These are phyloP conservation scores for Zeugodacus cucurbitae DNA, from an alignment of 1,140 invertebrate genomes.

Conservation along the genomic window DNA sequence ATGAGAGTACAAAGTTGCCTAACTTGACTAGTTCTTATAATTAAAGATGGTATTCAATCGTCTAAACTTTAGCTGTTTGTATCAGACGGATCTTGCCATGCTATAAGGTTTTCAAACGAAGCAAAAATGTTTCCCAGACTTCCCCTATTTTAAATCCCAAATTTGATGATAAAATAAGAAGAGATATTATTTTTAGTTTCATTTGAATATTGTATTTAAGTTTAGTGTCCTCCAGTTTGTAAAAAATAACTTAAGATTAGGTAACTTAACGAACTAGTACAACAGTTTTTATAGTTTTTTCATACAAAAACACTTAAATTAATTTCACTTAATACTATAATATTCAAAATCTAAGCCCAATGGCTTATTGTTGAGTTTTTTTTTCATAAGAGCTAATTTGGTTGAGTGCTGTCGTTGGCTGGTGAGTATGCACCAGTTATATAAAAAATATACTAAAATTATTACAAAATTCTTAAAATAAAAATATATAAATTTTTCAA, in stretches of 20 bases:
- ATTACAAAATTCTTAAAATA: background rate
- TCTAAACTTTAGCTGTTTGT: too few species aligned
- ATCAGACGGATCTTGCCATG: too few species aligned
- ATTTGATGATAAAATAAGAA: background rate
- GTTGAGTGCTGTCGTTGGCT: background rate
- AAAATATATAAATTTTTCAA: background rate
- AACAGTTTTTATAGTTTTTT: background rate
- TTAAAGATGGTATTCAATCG: too few species aligned
- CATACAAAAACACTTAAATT: background rate
- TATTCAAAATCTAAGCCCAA: background rate
- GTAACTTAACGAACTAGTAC: background rate
- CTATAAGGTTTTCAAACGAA: too few species aligned
- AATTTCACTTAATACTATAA: background rate
- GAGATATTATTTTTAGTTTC: background rate
- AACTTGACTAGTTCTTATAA: too few species aligned
- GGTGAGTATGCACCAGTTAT: background rate
- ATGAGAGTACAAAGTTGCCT: too few species aligned
- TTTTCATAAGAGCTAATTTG: background rate
- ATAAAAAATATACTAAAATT: background rate
- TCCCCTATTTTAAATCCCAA: too few species aligned
- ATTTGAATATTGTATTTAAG: background rate
- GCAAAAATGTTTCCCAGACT: too few species aligned
- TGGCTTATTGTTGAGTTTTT: background rate
- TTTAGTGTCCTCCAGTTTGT: background rate
- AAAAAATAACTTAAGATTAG: background rate